Evolutionary conservation across 2,113 vertebrate genomes (phyloP).

Genomic region (Varanus salvator): DNA sequence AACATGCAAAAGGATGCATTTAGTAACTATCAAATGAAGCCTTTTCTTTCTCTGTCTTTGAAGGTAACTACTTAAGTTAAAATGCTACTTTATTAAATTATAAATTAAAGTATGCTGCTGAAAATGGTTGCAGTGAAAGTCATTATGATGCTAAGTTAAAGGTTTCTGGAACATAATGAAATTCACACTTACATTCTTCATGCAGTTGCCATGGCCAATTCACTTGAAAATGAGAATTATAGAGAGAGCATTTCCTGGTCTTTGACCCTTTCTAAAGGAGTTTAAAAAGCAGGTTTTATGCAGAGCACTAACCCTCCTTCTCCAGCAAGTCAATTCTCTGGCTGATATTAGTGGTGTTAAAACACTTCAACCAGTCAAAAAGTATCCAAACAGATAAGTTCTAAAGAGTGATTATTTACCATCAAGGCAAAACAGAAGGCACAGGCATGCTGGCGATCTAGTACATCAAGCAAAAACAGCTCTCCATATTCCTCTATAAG

Average conservation of each 20-base stretch:
- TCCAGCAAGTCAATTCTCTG: conserved; percentile 67
- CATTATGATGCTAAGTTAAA: conserved; percentile 80
- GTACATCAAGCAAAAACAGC: neutral
- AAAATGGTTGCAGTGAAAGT: conserved; percentile 61
- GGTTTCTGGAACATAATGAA: conserved; percentile 75
- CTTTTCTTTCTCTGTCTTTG: conserved; percentile 63
- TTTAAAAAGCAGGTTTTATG: conserved; percentile 77
- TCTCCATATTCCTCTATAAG: neutral
- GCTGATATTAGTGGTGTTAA: conserved; percentile 71
- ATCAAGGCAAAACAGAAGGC: conserved; percentile 54
- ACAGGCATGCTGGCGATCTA: conserved; percentile 47
- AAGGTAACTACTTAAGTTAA: conserved; percentile 70
- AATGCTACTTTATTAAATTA: conserved; percentile 72
- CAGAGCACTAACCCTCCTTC: conserved; percentile 73
- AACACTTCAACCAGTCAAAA: conserved; percentile 69
- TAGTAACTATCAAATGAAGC: conserved; percentile 62
- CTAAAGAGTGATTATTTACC: conserved; percentile 67
- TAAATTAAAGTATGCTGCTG: conserved; percentile 74
- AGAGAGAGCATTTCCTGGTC: conserved; percentile 77
- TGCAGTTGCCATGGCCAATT: conserved; percentile 74
- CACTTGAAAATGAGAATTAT: conserved; percentile 79
- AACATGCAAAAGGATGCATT: conserved; percentile 68
- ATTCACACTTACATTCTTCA: conserved; percentile 78
- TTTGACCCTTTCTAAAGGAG: conserved; percentile 76
- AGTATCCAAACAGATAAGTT: conserved; percentile 69